These are phyloP conservation scores for Meganola albula DNA, from an alignment of 2,888 invertebrate genomes.

Conservation along the genomic window DNA sequence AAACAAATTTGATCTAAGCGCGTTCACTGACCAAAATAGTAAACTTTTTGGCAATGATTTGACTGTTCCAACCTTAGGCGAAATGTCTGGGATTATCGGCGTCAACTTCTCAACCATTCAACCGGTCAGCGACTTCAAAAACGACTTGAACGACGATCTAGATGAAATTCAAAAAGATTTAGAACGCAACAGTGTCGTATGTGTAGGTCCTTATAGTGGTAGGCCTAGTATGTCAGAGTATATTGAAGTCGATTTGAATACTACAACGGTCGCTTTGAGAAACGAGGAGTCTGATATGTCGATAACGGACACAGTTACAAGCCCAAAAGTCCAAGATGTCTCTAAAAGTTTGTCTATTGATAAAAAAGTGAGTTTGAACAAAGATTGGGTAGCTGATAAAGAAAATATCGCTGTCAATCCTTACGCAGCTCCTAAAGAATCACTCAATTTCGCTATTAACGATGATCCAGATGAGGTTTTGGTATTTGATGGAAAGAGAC, in stretches of 20 bases:
- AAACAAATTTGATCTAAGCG: constrained; percentile 51
- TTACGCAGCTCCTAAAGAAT: constrained; percentile 44
- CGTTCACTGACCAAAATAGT: constrained; percentile 49
- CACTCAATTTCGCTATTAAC: constrained; percentile 48
- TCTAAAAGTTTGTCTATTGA: constrained; percentile 33
- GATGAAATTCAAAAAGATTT: constrained; percentile 57
- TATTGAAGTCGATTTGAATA: constrained; percentile 59
- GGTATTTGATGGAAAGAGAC: constrained; percentile 59
- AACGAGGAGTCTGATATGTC: constrained; percentile 59
- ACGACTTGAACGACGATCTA: constrained; percentile 52
- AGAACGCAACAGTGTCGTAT: constrained; percentile 29
- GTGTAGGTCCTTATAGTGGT: constrained; percentile 33
- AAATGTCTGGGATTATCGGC: constrained; percentile 48
- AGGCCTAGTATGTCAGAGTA: constrained; percentile 46
- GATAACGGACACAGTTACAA: constrained; percentile 54
- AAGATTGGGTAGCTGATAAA: constrained; percentile 55
- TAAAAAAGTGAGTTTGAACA: constrained; percentile 26
- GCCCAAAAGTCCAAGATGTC: constrained; percentile 50
- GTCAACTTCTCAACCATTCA: constrained; percentile 55
- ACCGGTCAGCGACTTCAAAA: constrained; percentile 27
- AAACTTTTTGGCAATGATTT: constrained; percentile 53
- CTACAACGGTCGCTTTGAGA: constrained; percentile 37
- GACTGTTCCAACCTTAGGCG: constrained; percentile 36
- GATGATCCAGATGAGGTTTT: constrained; percentile 50
- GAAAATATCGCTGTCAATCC: constrained; percentile 63